phyloP scores from a whole-genome alignment of 2,888 invertebrate genomes.

The Celastrina argiolus region DNA sequence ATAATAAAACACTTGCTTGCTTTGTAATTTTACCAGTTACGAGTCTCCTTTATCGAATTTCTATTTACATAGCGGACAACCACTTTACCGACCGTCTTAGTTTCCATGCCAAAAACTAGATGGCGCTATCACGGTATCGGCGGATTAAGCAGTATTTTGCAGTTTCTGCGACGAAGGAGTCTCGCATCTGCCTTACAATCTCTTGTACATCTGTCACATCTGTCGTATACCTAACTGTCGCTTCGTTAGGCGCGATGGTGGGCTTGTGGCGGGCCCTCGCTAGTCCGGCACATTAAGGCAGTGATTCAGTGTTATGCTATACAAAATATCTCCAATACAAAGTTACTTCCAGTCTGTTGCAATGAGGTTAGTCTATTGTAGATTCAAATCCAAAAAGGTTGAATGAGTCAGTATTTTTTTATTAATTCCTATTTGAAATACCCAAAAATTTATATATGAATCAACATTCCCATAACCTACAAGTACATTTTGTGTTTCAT shows the following conservation, averaged over 20 bases:
- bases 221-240: conserved; percentile 10
- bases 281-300: conserved; percentile 75
- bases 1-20: conserved; percentile 3
- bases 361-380: conserved; percentile 73
- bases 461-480: conserved; percentile 76
- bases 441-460: conserved; percentile 65
- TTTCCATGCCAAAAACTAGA: neutral
- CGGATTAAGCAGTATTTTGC: neutral
- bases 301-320: conserved; percentile 74
- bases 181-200: neutral
- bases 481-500: conserved; percentile 72
- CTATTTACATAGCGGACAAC: neutral
- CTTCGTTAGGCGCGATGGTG: conserved; percentile 36
- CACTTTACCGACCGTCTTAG: neutral
- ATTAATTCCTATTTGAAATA: conserved; percentile 72
- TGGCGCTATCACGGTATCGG: neutral
- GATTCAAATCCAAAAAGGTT: conserved; percentile 77
- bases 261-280: conserved; percentile 43
- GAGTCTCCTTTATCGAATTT: neutral
- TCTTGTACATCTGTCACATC: conserved; percentile 6
- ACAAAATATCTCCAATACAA: conserved; percentile 74
- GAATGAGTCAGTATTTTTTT: conserved; percentile 65
- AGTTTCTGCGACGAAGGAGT: neutral
- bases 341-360: conserved; percentile 74
- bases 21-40: neutral